Base-by-base conservation (phyloP, 92 coral and sea anemone species). In the Umimayanthus chanpuru region DNA sequence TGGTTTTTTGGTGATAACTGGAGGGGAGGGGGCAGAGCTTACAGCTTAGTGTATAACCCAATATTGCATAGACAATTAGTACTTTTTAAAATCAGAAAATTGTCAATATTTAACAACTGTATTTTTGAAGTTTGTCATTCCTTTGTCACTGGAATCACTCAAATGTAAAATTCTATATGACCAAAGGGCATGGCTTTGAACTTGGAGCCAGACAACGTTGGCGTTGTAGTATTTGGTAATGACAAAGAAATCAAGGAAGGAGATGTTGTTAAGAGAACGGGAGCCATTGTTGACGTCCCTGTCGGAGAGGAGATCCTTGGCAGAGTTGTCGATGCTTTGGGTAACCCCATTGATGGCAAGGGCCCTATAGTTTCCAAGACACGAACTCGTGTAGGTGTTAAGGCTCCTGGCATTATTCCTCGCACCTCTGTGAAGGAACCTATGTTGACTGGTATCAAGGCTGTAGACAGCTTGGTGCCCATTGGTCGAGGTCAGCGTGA, bases 401-500 rank as follows among this genome's bases (percentile, higher is more conserved):
- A 97, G 81, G 99, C 99, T 12, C 99, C 99, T 76, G 99, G 99
- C 79, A 97, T 97, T 79, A 97, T 97, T 73, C 99, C 99, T 73
- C 95, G 99, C n/a, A 97, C 98, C 0, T 97, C 99, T 90, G 99
- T 97, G 20, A 97, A 95, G 75, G 99, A 97, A 39, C 99, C 99
- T 85, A 97, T 97, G 99, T 94, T 95, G 91, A 97, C 99, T 88
- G 99, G 99, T 30, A 97, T 97, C 84, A 97, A 97, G 88, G 98
- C 98, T 88, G 99, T 97, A 76, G 99, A 97, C 47, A 97, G 99
- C 87, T 95, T 97, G 87, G 99, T 97, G 70, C 99, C 99, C 16
- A 97, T 97, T 97, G 99, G 99, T 73, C 97, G 99, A 85, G 99
- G 99, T n/a, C 99, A 97, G 91, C 99, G 99, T 73, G 99, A 97